Conservation (phyloP, 2,888 invertebrate genomes). For the Rhimphoctona megacephalus region DNA sequence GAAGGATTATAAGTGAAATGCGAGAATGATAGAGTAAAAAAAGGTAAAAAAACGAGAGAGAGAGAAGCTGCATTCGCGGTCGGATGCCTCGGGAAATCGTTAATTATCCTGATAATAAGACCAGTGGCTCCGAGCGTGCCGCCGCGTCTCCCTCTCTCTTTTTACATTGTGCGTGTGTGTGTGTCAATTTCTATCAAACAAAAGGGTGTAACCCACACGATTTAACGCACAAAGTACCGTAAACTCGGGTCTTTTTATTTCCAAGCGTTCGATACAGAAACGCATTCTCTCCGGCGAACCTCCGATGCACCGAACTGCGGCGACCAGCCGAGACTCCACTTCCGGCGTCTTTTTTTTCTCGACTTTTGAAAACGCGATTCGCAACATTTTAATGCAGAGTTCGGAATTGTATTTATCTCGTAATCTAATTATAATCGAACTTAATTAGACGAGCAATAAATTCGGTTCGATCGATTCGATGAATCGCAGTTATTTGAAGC, state of each 20-base stretch:
- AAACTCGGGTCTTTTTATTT: not conserved
- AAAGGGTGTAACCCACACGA: conserved; percentile 7
- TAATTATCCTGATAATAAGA: conserved; percentile 75
- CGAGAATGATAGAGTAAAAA: conserved; percentile 30
- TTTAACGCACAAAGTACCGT: not conserved
- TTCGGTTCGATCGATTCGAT: not conserved
- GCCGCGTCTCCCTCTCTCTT: conserved; percentile 28
- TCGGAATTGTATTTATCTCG: not conserved
- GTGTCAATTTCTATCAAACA: conserved; percentile 12
- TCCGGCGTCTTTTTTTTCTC: conserved; percentile 15
- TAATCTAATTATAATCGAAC: not conserved
- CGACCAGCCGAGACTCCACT: conserved; percentile 38
- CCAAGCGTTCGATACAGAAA: conserved; percentile 21
- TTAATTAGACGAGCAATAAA: not conserved
- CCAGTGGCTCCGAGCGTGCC: conserved; percentile 62
- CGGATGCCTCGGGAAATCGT: conserved; percentile 74
- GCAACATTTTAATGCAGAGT: not conserved
- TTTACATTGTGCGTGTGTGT: not conserved
- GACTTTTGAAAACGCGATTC: not conserved
- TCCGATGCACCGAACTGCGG: conserved; percentile 59
- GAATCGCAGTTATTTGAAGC: too few relatives aligned
- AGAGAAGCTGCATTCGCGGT: conserved; percentile 68
- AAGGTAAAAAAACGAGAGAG: conserved; percentile 6
- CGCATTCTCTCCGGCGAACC: conserved; percentile 43
- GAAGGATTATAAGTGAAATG: conserved; percentile 13